These are phyloP conservation scores for Catharus bicknelli DNA, from an alignment of 2,113 vertebrate genomes.

Conservation along the genomic window DNA sequence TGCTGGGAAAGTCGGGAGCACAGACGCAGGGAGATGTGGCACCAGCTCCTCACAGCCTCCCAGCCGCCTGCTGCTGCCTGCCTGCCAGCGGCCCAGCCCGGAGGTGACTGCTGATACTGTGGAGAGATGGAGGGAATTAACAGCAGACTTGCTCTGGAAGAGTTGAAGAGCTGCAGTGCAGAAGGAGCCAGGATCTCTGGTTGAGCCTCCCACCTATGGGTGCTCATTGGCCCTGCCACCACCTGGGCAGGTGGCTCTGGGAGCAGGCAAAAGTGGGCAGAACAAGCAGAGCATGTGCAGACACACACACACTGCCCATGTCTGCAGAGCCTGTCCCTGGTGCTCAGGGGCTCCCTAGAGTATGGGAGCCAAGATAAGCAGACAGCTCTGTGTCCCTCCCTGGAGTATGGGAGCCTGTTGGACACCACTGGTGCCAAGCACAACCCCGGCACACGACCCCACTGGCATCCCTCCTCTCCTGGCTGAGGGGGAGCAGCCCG, in stretches of 20 bases:
- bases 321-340: neutral
- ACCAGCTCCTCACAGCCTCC: neutral
- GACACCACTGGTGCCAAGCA: neutral
- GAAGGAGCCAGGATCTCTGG: neutral
- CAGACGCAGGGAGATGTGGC: neutral
- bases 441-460: neutral
- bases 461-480: neutral
- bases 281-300: neutral
- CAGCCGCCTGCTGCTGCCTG: conserved; percentile 2
- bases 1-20: neutral
- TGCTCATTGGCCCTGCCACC: neutral
- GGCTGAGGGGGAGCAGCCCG: neutral
- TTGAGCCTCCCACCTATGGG: neutral
- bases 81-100: neutral
- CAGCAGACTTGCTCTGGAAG: conserved; percentile 28
- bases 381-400: neutral
- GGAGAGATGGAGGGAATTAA: conserved; percentile 38
- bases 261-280: neutral
- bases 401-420: neutral
- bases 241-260: neutral
- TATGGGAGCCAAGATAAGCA: neutral
- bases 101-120: conserved; percentile 33
- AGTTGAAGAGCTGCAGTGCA: neutral
- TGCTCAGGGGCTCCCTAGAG: neutral
- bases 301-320: neutral